Percentiles rank a stretch among this genome's conserved stretches.
Evolutionary conservation across 2,888 invertebrate species (phyloP).

Genomic region (Metopia argyrocephala): DNA sequence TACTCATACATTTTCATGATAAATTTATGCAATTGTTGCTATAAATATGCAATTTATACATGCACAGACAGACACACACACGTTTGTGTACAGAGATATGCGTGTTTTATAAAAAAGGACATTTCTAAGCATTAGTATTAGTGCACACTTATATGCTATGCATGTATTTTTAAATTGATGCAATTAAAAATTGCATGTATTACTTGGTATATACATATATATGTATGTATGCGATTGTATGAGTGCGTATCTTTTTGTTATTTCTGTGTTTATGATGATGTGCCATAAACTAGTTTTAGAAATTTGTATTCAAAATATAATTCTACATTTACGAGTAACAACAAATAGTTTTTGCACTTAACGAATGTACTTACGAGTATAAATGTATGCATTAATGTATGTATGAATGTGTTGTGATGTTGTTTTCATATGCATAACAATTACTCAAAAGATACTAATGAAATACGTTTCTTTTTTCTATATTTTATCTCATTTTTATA

Average conservation of each 20-base stretch:
- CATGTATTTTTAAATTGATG: background rate
- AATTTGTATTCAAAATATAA: conserved; percentile 35
- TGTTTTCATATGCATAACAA: background rate
- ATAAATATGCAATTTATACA: background rate
- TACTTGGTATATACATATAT: background rate
- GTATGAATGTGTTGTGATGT: background rate
- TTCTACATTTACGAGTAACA: conserved; percentile 22
- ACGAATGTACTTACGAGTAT: too few relatives aligned
- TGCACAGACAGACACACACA: too few relatives aligned
- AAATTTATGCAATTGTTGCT: background rate
- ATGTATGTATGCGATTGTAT: background rate
- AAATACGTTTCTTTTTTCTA: too few relatives aligned
- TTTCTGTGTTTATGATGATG: conserved; percentile 28
- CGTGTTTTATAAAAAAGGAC: background rate
- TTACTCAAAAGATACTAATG: conserved; percentile 8
- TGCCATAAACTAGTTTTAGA: conserved; percentile 1
- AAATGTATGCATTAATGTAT: background rate
- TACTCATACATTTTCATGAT: background rate
- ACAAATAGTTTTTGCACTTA: too few relatives aligned
- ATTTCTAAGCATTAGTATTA: too few relatives aligned
- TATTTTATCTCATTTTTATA: conserved; percentile 19
- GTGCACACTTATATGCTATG: background rate
- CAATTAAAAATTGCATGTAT: background rate
- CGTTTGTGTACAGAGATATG: too few relatives aligned
- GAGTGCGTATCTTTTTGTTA: background rate